A percentile compares a stretch with the other conserved stretches of the same genome.
phyloP scores from a whole-genome alignment of 2,113 vertebrate species.

The Paradoxurus hermaphroditus region DNA sequence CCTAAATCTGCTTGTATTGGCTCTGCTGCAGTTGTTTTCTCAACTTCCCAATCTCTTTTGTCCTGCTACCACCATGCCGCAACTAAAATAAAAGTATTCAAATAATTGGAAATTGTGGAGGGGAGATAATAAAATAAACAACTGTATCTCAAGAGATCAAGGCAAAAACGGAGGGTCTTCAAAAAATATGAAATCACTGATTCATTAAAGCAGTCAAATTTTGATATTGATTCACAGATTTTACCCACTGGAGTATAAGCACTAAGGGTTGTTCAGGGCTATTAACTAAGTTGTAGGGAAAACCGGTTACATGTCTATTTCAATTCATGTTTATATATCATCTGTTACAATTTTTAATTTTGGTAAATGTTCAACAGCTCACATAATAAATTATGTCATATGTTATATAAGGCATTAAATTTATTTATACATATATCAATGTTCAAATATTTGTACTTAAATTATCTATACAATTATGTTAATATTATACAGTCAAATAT shows the following conservation, averaged over 20 bases:
- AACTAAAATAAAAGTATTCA: background rate
- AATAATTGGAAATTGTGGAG: background rate
- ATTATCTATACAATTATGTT: background rate
- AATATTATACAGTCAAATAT: background rate
- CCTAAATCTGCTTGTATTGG: background rate
- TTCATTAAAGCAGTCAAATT: background rate
- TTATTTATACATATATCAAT: background rate
- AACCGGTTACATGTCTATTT: background rate
- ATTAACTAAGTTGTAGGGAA: too few species aligned
- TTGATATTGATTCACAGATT: background rate
- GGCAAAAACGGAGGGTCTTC: background rate
- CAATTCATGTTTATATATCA: background rate
- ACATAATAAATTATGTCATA: background rate
- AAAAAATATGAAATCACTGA: background rate
- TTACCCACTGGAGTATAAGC: background rate
- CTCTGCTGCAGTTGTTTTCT: background rate
- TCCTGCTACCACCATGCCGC: background rate
- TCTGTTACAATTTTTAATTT: background rate
- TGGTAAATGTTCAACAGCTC: background rate
- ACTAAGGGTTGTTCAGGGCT: background rate
- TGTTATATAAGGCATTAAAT: background rate
- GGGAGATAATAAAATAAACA: background rate
- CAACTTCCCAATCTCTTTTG: background rate
- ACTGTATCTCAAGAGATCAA: background rate
- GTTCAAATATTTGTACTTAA: background rate